These are phyloP conservation scores for Lipotes vexillifer DNA, from an alignment of 2,113 vertebrate genomes.

Conservation along the genomic window DNA sequence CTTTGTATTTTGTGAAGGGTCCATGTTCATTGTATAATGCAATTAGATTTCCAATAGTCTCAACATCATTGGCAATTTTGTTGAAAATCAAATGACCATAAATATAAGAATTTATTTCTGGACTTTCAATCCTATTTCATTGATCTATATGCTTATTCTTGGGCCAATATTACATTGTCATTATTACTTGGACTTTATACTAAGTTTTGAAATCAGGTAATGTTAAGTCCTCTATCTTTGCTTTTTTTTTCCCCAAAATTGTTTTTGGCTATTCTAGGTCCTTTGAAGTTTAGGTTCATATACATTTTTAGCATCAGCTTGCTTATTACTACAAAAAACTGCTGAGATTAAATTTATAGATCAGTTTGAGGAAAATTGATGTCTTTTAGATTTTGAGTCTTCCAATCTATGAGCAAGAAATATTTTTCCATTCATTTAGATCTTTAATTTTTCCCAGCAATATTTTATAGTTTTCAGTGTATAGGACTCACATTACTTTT, in stretches of 20 bases:
- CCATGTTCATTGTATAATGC: not conserved
- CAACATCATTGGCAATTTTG: not conserved
- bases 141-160: not conserved
- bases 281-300: not conserved
- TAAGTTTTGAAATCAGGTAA: not conserved
- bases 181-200: not conserved
- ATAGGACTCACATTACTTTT: not conserved
- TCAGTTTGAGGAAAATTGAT: not conserved
- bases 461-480: not conserved
- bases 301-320: not conserved
- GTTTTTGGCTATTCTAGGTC: not conserved
- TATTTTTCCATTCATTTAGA: not conserved
- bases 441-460: not conserved
- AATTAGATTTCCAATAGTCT: not conserved
- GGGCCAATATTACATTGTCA: not conserved
- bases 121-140: not conserved
- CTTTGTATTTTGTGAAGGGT: not conserved
- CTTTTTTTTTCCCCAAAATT: not conserved
- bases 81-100: not conserved
- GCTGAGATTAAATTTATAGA: not conserved
- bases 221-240: not conserved
- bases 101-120: not conserved
- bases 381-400: not conserved
- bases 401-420: not conserved
- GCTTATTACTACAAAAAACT: not conserved